Evolutionary conservation across 2,888 invertebrate genomes (phyloP), one percentile per base, ranked within the genome.

Genomic region (Drosophila subsilvestris): DNA sequence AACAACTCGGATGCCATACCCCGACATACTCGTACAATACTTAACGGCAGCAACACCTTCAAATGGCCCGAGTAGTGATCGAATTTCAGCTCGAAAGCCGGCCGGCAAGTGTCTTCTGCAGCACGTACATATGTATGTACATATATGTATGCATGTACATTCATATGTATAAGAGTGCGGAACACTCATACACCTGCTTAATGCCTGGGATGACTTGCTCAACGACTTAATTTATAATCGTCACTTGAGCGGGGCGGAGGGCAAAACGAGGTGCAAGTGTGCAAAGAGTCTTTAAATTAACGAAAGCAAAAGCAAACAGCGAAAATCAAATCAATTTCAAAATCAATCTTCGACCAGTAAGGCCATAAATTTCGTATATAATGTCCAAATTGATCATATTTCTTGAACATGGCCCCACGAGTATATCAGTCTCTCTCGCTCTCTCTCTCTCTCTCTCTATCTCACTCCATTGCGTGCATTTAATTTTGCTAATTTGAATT

Each of bases 401-500:
- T 68, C 57, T 66, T 32, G 43, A 25, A 6, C 25, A 6, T 25
- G 25, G 25, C 25, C 25, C 25, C 25, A 25, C 25, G 25, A 25
- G 25, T 22, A 22, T 22, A 22, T 22, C 22, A 57, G 56, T 27
- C 45, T 48, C 47, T 58, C 67, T 68, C 10, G 29, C 27, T 29
- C 10, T 29, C 3, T 12, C 32, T 32, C 12, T 1, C 10, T 12
- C 29, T 10, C 29, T 29, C 29, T 10, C 29, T 9, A 3, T 29
- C 29, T 12, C 12, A 14, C 12, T 12, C 12, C 32, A 82, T 80
- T 76, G 82, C 87, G 86, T 88, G 86, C 79, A 87, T 79, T 76
- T 78, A 77, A 84, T 82, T 72, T 67, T 59, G 76, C 81, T 86
- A 81, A 86, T 88, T 86, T 88, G 73, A 87, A 86, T 86, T 83